Evolutionary conservation across 2,888 invertebrate species (phyloP), one percentile per base, ranked within the genome.

Genomic region (Seladonia tumulorum): DNA sequence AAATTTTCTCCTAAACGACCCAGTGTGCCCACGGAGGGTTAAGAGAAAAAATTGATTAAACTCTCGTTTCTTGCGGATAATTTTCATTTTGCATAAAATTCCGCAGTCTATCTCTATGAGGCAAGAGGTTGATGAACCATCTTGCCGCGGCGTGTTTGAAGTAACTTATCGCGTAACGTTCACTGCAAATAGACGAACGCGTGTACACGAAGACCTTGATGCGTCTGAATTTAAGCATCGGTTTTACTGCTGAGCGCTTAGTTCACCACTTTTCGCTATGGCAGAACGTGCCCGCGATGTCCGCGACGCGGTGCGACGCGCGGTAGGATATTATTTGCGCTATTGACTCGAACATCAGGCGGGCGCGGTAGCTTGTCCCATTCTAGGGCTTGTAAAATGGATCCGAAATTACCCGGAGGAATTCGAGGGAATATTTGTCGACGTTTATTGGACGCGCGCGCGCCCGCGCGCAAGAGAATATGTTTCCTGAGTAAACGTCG

Each of bases 391-490:
- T 39, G 73, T 39, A 57, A 83, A 84, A 78, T 74, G 45, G 66
- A 68, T 57, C 25, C 39, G 47, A 68, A 83, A 76, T 83, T 83
- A 73, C 66, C 57, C 39, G 68, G 49, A 83, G 76, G 66, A 83
- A 70, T 71, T 83, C 73, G 35, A 35, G 77, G 29, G 73, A 82
- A 83, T 82, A 74, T 83, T 78, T 84, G 78, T 70, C 73, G 79
- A 70, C 49, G 76, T 57, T 79, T 76, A 85, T 85, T 73, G 85
- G 68, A 83, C 75, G 72, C 57, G 45, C 16, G 60, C 10, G 60
- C 10, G 49, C 42, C 0, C 42, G 42, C 1, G 42, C 42, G 42
- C 42, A 1, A 25, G 76, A 73, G 76, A 84, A 71, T 78, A 45
- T 45, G 71, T 29, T 60, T 25, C 25, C 49, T 29, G 57, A 45